Evolutionary conservation across 2,888 invertebrate genomes (phyloP), one percentile per base, ranked within the genome.

Genomic region (Holacanthella duospinosa): DNA sequence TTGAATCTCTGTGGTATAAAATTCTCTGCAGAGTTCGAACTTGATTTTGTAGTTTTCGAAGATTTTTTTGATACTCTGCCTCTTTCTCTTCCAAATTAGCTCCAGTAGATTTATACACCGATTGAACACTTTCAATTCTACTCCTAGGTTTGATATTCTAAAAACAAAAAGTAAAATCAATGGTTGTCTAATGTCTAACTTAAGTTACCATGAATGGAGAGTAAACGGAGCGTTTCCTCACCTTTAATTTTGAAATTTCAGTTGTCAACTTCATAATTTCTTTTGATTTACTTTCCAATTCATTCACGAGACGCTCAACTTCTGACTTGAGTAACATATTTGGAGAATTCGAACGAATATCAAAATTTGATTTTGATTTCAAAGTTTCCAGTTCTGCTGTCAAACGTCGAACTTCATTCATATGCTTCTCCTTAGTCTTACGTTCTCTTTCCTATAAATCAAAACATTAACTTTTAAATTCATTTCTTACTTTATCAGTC

Each of bases 11-110:
- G 44, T 62, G 67, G 57, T 68, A 71, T 26, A 69, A 54, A 43
- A 71, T 70, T 57, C 65, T 67, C 43, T 71, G 71, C 21, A 70
- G 60, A 21, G 69, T 70, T 44, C 71, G 29, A 6, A 71, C 70
- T 66, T 70, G 71, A 36, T 68, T 68, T 43, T 67, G 63, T 9
- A 71, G 53, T 21, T 26, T 59, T 55, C 60, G 64, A 28, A 71
- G 62, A 25, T 58, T 63, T 48, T 68, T 69, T 55, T 71, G 67
- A 53, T 67, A 69, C 43, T 71, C 71, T 21, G 66, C 67, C 48
- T 71, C 71, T 55, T 68, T 69, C 44, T 71, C 67, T 60, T 69
- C 60, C 6, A 28, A 44, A 43, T 28, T 4, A n/a, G 21, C 12
- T 48, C 9, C 36, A 6, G 36, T 16, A 36, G 48, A 9, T 48